Evolutionary conservation across 2,888 invertebrate species (phyloP).

Genomic region (Danaus chrysippus): DNA sequence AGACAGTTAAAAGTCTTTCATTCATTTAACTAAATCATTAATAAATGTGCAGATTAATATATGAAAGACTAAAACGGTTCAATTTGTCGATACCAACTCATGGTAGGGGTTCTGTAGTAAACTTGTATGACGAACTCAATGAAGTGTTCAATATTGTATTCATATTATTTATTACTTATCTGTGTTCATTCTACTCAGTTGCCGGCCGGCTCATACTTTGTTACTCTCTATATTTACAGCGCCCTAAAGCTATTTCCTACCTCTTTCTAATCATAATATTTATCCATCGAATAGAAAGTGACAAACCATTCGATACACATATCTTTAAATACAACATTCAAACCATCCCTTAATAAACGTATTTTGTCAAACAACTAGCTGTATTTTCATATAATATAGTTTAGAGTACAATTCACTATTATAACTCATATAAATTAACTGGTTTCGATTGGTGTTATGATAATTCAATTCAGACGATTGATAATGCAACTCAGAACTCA

Average conservation of each 20-base stretch:
- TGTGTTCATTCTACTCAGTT: neutral
- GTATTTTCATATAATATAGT: neutral
- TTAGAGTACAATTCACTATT: neutral
- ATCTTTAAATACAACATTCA: neutral
- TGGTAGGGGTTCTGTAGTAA: too few species aligned
- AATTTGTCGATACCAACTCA: too few species aligned
- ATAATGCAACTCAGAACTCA: neutral
- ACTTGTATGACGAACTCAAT: neutral
- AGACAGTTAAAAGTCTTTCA: too few species aligned
- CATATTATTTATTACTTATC: neutral
- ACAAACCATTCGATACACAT: neutral
- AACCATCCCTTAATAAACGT: neutral
- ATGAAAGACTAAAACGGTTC: too few species aligned
- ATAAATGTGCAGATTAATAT: too few species aligned
- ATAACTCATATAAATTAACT: neutral
- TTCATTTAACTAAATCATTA: too few species aligned
- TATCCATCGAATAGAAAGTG: neutral
- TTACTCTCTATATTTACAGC: neutral
- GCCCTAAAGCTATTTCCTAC: neutral
- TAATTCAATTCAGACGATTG: neutral
- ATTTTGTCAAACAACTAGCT: neutral
- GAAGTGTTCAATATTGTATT: neutral
- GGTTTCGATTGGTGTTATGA: conserved; percentile 1
- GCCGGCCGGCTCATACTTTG: neutral
- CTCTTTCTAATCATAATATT: neutral